A percentile compares a stretch with the other conserved stretches of the same genome.
These are phyloP conservation scores for Epizoanthus illoricatus DNA, from an alignment of 92 coral and sea anemone species.

Conservation along the genomic window DNA sequence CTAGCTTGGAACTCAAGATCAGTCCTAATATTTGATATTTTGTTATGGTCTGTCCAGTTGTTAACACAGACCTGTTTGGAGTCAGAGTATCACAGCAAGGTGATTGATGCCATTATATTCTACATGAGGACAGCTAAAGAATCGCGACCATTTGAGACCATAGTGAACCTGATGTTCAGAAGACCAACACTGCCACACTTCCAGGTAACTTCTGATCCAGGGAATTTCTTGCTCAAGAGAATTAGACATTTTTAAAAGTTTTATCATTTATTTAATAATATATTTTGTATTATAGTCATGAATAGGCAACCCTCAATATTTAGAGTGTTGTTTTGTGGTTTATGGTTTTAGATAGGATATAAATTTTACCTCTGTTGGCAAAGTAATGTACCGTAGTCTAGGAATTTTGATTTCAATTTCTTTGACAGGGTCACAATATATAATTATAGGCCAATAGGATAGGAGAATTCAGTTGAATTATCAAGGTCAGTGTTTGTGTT, in stretches of 20 bases:
- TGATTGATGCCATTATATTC: constrained; percentile 82
- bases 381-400: too few species aligned
- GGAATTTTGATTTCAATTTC: too few species aligned
- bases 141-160: constrained; percentile 76
- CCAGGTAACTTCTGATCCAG: constrained; percentile 68
- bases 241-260: background rate
- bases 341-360: too few species aligned
- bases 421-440: too few species aligned
- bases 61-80: constrained; percentile 83
- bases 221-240: background rate
- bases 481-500: too few species aligned
- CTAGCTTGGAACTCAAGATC: background rate
- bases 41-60: constrained; percentile 49
- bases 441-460: too few species aligned
- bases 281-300: too few species aligned
- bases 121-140: constrained; percentile 79
- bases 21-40: background rate
- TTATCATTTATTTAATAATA: too few species aligned
- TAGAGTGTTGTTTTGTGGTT: too few species aligned
- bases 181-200: constrained; percentile 88
- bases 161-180: constrained; percentile 69
- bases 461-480: too few species aligned
- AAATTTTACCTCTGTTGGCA: too few species aligned
- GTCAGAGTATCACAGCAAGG: constrained; percentile 75
- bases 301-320: too few species aligned